These are phyloP conservation scores for Nymphalis polychloros DNA, from an alignment of 2,888 invertebrate species.

Conservation along the genomic window DNA sequence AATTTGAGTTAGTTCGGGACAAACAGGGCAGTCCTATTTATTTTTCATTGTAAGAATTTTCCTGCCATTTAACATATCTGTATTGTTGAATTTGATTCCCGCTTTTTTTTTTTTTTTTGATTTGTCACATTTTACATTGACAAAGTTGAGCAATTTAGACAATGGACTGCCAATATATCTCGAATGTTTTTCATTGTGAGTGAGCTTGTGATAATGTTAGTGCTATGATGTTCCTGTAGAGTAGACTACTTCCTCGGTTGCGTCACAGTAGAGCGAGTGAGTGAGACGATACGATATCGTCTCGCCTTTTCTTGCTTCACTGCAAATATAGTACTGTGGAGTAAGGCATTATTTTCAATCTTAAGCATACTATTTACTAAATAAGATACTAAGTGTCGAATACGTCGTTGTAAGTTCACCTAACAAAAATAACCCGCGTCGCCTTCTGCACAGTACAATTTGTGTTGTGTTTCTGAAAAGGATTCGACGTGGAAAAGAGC, in stretches of 20 bases:
- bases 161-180: constrained; percentile 65
- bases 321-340: constrained; percentile 67
- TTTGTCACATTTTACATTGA: constrained; percentile 23
- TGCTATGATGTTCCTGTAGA: constrained; percentile 63
- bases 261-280: constrained; percentile 70
- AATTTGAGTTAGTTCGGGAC: constrained; percentile 79
- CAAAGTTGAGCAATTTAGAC: constrained; percentile 48
- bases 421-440: constrained; percentile 36
- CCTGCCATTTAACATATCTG: constrained; percentile 32
- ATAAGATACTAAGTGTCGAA: constrained; percentile 16
- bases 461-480: constrained; percentile 95
- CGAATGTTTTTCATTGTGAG: constrained; percentile 57
- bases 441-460: constrained; percentile 78
- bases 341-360: constrained; percentile 42
- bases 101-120: constrained; percentile 16
- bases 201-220: constrained; percentile 64
- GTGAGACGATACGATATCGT: constrained; percentile 35
- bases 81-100: constrained; percentile 21
- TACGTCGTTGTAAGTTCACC: constrained; percentile 48
- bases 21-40: constrained; percentile 61
- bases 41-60: constrained; percentile 3
- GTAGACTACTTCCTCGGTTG: constrained; percentile 68
- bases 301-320: constrained; percentile 54
- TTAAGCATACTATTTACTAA: constrained; percentile 37
- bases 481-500: constrained; percentile 90